Percentiles rank a stretch among this genome's conserved stretches.
Evolutionary conservation across 2,797 vertebrate species (phyloP).

Genomic region (Enteromius mattozi): DNA sequence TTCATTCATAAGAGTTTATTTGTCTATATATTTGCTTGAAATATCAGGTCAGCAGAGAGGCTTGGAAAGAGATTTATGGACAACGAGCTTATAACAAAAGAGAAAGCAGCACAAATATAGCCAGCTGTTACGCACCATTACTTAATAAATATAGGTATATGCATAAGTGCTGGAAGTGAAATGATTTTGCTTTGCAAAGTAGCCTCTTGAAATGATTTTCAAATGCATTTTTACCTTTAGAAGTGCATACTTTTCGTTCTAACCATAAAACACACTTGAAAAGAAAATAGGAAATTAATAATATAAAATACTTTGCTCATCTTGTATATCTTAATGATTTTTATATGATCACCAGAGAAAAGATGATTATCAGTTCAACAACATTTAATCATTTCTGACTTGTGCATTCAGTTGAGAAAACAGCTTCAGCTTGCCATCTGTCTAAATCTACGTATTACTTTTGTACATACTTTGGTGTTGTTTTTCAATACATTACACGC

Average conservation of each 20-base stretch:
- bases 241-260: background rate
- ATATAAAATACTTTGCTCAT: background rate
- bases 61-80: background rate
- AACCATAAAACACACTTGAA: background rate
- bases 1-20: background rate
- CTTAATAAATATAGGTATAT: no score
- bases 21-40: background rate
- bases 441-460: background rate
- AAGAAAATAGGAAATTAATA: background rate
- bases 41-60: background rate
- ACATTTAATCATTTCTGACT: background rate
- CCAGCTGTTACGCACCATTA: background rate
- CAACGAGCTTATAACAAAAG: background rate
- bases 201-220: no score
- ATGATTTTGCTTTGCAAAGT: background rate
- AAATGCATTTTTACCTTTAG: background rate
- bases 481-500: background rate
- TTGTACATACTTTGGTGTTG: background rate
- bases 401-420: background rate
- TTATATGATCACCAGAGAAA: background rate
- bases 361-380: background rate
- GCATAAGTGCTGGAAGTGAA: background rate
- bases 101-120: background rate
- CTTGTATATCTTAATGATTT: background rate
- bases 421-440: background rate